Base-by-base conservation (phyloP, 2,113 vertebrate genomes). In the Scartelaos histophorus region DNA sequence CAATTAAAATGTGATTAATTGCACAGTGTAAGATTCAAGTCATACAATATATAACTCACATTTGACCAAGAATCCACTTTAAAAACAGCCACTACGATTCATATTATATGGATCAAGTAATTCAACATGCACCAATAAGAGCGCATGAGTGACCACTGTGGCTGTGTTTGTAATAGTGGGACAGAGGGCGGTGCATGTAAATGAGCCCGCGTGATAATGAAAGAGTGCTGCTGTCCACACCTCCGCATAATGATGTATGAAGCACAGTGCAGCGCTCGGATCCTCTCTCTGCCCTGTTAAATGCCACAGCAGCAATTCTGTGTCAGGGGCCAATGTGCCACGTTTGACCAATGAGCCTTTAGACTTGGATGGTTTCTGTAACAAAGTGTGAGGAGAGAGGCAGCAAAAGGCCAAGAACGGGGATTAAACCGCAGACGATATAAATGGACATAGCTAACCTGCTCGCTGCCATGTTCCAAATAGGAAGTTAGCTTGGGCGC, bases 281-380 rank as follows among this genome's bases (percentile, higher is more conserved):
- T 82, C 76, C 68, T 85, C 74, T 75, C 68, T 85, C 74, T 75
- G 84, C 82, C 75, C 83, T 21, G 64, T 62, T 87, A 90, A 92
- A 92, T 87, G 89, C 85, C 88, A 92, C 54, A 69, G 76, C 69
- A 67, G 75, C 87, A 82, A 81, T 89, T 84, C 74, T 5, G 60
- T 70, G 83, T 82, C 80, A 83, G 65, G 35, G 70, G 85, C 76
- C 71, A 53, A 47, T 70, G 75, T 66, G 75, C 77, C 61, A 4
- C 43, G 82, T 82, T 83, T 76, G 80, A 84, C 78, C 83, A 84
- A 88, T 81, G 76, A 79, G 78, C 75, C 73, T 85, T 88, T 76
- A 78, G 79, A 78, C 66, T 67, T 51, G 0, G 17, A 9, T 71
- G 21, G 73, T 49, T 17, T 76, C 51, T 43, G 61, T 47, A 77